Percentiles rank a stretch among this genome's conserved stretches.
Conservation (phyloP, 2,888 invertebrate genomes). For the Atethmia centrago region DNA sequence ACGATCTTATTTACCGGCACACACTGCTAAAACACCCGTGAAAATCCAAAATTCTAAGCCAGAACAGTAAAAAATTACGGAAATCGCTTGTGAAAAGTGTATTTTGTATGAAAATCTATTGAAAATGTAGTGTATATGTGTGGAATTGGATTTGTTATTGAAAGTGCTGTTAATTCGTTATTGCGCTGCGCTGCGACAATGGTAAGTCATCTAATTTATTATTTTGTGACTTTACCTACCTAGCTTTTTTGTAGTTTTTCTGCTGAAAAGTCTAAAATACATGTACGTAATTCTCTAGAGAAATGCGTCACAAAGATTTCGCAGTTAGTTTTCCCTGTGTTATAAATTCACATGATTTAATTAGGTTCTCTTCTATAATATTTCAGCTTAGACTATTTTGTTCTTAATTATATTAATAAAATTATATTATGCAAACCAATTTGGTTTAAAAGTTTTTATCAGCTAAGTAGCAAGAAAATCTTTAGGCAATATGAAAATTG, state of each 20-base stretch:
- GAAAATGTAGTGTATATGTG: slow-evolving; percentile 57
- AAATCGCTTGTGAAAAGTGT: slow-evolving; percentile 10
- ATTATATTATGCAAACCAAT: not conserved
- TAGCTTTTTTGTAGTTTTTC: too few relatives aligned
- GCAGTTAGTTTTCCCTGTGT: not conserved
- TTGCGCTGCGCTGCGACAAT: slow-evolving; percentile 55
- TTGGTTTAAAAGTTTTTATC: not conserved
- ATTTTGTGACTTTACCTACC: not conserved
- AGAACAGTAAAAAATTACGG: slow-evolving; percentile 44
- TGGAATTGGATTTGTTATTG: slow-evolving; percentile 18
- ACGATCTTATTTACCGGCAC: slow-evolving; percentile 79
- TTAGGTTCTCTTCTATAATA: not conserved
- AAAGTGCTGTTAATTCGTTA: slow-evolving; percentile 34
- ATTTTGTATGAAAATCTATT: slow-evolving; percentile 7
- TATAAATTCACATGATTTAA: not conserved
- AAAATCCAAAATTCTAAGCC: slow-evolving; percentile 52
- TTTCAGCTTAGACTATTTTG: not conserved
- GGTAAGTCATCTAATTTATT: slow-evolving; percentile 66
- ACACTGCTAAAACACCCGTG: slow-evolving; percentile 68
- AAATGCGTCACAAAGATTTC: slow-evolving; percentile 10
- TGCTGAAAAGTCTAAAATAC: not conserved
- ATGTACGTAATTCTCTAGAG: not conserved
- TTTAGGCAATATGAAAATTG: not conserved
- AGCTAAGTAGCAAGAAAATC: not conserved
- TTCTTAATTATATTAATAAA: not conserved